Evolutionary conservation across 2,113 vertebrate species (phyloP).

Genomic region (Litocranius walleri): DNA sequence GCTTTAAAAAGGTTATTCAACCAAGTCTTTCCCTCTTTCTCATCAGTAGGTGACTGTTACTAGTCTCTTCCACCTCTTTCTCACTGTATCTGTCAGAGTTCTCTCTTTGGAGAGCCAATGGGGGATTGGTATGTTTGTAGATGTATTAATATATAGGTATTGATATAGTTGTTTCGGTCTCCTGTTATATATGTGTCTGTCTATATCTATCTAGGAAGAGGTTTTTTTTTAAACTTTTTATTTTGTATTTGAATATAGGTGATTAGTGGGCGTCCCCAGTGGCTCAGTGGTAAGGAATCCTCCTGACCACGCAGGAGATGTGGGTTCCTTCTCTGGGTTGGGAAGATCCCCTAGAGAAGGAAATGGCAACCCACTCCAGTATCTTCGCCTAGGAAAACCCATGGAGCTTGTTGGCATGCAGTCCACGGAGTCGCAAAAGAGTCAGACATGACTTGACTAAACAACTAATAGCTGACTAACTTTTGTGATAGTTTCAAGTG

Average conservation of each 20-base stretch:
- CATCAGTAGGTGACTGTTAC: not conserved
- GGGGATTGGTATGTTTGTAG: not conserved
- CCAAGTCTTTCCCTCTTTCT: not conserved
- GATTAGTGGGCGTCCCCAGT: not conserved
- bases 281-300: not conserved
- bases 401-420: not conserved
- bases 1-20: not conserved
- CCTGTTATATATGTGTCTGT: not conserved
- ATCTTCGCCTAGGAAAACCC: not conserved
- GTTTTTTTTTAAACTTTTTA: not conserved
- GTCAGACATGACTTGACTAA: fast-evolving
- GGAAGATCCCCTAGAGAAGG: not conserved
- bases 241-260: not conserved
- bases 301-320: not conserved
- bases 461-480: not conserved
- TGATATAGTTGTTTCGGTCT: not conserved
- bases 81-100: not conserved
- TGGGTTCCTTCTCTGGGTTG: not conserved
- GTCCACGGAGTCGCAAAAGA: not conserved
- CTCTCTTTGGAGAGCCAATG: not conserved
- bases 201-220: not conserved
- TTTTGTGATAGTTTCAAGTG: not conserved
- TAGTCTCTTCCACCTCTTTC: not conserved
- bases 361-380: not conserved
- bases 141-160: not conserved